Base-by-base conservation (phyloP, 2,888 invertebrate species). In the Lasioglossum calceatum region DNA sequence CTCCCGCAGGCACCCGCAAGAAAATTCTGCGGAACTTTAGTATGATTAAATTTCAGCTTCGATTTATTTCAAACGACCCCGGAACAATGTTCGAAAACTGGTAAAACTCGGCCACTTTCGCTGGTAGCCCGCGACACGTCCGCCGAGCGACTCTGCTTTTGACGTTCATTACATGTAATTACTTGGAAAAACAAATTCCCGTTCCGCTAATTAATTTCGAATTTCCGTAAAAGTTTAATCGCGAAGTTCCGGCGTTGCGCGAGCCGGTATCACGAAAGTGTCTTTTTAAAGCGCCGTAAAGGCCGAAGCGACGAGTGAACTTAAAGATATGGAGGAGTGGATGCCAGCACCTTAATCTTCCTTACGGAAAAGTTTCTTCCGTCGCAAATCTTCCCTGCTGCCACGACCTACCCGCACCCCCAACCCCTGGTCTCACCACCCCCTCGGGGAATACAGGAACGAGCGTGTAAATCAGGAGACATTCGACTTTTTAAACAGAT, bases 401-500 rank as follows among this genome's bases (percentile, higher is more conserved):
- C 86, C 82, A 50, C 81, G 64, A 77, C 80, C 70, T 16, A 74
- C 16, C 78, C 79, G 1, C 32, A 32, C 50, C 70, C 44, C 67
- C 77, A 14, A 14, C 58, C 78, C 58, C 32, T 32, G 19, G 1
- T 32, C 32, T 64, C 19, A 16, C 64, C 64, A 32, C 64, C 64
- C 44, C 84, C 87, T 50, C 47, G 14, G 86, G 83, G 91, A 76
- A 82, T 91, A 89, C 88, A 86, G 81, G 77, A 85, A 91, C 87
- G 85, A 86, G 87, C 84, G 90, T 90, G 91, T 91, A 91, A 91
- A 91, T 91, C 90, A 91, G 85, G 79, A 74, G 85, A 88, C 90
- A 89, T 88, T 90, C 90, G 91, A 90, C 87, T 91, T 88, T 90
- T 91, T 91, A 91, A 91, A 91, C 87, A 88, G 90, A 91, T 91